Evolutionary conservation across 2,113 vertebrate species (phyloP).

Genomic region (Corythoichthys haematopterus): DNA sequence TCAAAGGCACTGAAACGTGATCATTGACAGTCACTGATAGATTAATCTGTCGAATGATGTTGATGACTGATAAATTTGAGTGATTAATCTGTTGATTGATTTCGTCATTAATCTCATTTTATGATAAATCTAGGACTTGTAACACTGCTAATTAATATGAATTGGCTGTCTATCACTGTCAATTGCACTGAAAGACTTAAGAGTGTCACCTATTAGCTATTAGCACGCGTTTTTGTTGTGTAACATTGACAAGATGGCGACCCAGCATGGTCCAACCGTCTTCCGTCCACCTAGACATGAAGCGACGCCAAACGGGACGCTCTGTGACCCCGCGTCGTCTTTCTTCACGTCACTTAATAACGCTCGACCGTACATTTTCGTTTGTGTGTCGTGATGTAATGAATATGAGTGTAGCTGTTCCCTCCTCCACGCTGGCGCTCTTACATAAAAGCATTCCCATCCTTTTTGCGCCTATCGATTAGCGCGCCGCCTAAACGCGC

Average conservation of each 20-base stretch:
- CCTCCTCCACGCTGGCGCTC: constrained; percentile 28
- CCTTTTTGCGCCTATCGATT: constrained; percentile 44
- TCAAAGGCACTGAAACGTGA: too few species aligned
- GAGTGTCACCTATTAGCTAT: too few species aligned
- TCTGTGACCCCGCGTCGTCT: too few species aligned
- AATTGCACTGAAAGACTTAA: too few species aligned
- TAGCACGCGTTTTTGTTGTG: neutral
- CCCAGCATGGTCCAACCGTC: constrained; percentile 14
- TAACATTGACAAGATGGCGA: constrained; percentile 45
- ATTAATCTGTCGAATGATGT: too few species aligned
- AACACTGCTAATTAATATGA: too few species aligned
- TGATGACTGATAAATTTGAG: too few species aligned
- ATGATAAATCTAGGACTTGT: too few species aligned
- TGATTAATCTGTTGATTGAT: too few species aligned
- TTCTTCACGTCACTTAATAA: neutral
- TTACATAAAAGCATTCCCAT: constrained; percentile 44
- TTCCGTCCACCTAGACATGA: constrained; percentile 18
- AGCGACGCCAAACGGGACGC: constrained; percentile 17
- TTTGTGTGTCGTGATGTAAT: constrained; percentile 31
- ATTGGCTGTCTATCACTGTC: too few species aligned
- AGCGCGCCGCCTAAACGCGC: constrained; percentile 36
- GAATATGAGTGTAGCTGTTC: constrained; percentile 34
- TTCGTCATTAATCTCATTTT: too few species aligned
- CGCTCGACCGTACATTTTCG: constrained; percentile 21
- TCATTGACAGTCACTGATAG: too few species aligned